Percentiles rank a stretch among this genome's conserved stretches.
Evolutionary conservation across 2,113 vertebrate genomes (phyloP).

Genomic region (Hydrolagus affinis): DNA sequence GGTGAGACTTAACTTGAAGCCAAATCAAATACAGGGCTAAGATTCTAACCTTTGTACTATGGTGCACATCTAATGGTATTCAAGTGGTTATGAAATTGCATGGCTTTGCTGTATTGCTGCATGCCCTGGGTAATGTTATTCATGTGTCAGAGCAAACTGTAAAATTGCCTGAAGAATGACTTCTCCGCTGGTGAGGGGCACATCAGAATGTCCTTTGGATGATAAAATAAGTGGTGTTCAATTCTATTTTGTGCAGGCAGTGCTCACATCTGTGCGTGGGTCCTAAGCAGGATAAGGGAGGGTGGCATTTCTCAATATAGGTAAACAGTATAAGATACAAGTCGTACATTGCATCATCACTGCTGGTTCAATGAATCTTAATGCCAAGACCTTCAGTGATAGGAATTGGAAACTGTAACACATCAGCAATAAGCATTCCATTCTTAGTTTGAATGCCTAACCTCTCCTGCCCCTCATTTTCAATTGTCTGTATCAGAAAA

Average conservation of each 20-base stretch:
- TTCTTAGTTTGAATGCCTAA: neutral
- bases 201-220: neutral
- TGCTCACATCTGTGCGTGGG: neutral
- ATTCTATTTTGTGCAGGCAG: neutral
- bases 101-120: no score
- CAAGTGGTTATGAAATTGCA: no score
- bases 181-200: neutral
- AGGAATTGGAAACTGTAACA: neutral
- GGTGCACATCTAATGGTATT: neutral
- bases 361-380: neutral
- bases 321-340: neutral
- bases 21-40: neutral
- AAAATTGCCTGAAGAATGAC: neutral
- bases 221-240: neutral
- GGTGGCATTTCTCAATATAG: neutral
- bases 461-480: neutral
- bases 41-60: neutral
- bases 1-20: neutral
- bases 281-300: neutral
- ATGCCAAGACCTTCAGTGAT: neutral
- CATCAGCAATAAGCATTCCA: neutral
- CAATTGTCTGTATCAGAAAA: neutral
- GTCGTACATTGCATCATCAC: neutral
- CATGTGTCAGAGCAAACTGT: neutral
- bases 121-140: neutral